Base-by-base conservation (phyloP, 2,113 vertebrate species). In the Glaucidium brasilianum region DNA sequence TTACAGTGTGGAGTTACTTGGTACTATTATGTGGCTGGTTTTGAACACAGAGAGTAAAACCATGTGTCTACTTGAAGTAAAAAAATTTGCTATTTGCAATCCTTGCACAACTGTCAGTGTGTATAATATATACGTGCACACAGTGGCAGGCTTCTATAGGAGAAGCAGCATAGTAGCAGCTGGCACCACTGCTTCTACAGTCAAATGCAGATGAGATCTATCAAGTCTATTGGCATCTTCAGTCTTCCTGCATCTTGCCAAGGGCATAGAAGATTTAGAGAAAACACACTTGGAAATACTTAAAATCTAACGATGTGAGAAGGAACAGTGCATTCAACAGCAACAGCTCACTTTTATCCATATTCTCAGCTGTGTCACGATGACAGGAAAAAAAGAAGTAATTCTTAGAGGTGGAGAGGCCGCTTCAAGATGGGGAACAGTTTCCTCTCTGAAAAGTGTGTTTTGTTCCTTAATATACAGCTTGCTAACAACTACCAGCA, bases 121-220 rank as follows among this genome's bases (percentile, higher is more conserved):
- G 23, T 2, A 6, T 1, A 12, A 55, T n/a, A 41, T 23, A 20
- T 6, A 21, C 1, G 2, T 34, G 30, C 41, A 75, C 11, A 27
- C 11, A 43, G 50, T 8, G n/a, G 29, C 43, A 53, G 49, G 30
- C 27, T 62, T 55, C n/a, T 7, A 1, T 0, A 35, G 69, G 43
- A 81, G 26, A 39, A 58, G n/a, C 77, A 85, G 71, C 71, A 47
- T 2, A 68, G 91, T 10, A 90, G 87, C 88, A 92, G 91, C 94
- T 96, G 86, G 85, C 93, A 91, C n/a, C 76, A 37, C 89, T 86
- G 83, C 88, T 88, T 34, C 83, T 39, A 39, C 75, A 71, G 45
- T 93, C 73, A 56, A 92, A 92, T n/a, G 56, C 85, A 96, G 78
- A 96, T 94, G 17, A 41, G 75, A 8, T 4, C 32, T 50, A 43